phyloP scores from a whole-genome alignment of 2,888 invertebrate genomes.

The Drosophila borborema region DNA sequence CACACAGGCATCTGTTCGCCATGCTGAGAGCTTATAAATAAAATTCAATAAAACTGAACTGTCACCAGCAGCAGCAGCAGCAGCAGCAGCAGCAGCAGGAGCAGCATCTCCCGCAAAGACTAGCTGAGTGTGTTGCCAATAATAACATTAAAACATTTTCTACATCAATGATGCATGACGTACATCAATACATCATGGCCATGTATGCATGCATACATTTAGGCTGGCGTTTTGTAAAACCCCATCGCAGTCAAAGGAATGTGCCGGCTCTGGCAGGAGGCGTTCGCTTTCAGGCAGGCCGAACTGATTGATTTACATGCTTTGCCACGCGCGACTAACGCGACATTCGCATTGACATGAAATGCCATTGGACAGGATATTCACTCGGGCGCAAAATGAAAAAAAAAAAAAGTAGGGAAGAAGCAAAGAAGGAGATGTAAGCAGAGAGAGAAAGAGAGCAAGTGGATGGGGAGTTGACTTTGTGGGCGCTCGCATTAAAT shows the following conservation, averaged over 20 bases:
- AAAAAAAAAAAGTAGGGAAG: neutral
- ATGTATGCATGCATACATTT: slow-evolving; percentile 62
- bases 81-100: slow-evolving; percentile 12
- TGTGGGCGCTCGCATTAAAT: slow-evolving; percentile 62
- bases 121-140: slow-evolving; percentile 41
- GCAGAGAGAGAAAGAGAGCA: too few relatives aligned
- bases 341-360: slow-evolving; percentile 62
- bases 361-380: slow-evolving; percentile 57
- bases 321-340: slow-evolving; percentile 60
- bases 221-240: slow-evolving; percentile 58
- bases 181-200: slow-evolving; percentile 72
- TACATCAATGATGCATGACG: slow-evolving; percentile 79
- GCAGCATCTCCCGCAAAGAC: neutral
- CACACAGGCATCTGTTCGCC: slow-evolving; percentile 5
- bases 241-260: slow-evolving; percentile 37
- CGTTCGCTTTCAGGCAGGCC: slow-evolving; percentile 39
- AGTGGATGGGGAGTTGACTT: neutral
- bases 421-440: neutral
- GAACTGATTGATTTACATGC: slow-evolving; percentile 78
- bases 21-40: slow-evolving; percentile 53
- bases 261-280: slow-evolving; percentile 18
- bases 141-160: slow-evolving; percentile 80
- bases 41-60: slow-evolving; percentile 76
- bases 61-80: slow-evolving; percentile 63
- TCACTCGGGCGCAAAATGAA: slow-evolving; percentile 52